Conservation (phyloP, 2,113 vertebrate genomes). For the Serinus canaria region DNA sequence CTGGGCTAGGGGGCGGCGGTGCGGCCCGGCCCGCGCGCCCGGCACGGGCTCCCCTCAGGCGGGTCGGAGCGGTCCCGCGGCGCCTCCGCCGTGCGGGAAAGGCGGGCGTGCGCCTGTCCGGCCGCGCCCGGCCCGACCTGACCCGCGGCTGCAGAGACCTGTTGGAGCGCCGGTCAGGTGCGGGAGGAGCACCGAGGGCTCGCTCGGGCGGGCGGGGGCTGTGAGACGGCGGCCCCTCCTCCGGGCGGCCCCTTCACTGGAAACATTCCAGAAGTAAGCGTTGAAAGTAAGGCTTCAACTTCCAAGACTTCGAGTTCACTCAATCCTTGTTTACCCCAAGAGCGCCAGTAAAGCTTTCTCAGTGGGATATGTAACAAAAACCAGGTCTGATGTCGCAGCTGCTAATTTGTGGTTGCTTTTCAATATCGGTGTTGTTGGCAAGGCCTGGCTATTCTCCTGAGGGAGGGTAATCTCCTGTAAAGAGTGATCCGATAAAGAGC, state of each 20-base stretch:
- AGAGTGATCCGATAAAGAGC: background rate
- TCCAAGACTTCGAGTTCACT: background rate
- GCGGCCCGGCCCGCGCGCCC: background rate
- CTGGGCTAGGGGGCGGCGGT: too few species aligned
- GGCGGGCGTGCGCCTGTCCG: background rate
- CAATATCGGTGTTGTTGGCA: fast-evolving
- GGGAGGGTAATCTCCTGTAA: background rate
- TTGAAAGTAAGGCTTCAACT: fast-evolving
- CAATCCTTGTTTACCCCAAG: fast-evolving
- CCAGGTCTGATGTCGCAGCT: fast-evolving
- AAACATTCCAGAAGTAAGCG: background rate
- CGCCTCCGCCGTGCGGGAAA: too few species aligned
- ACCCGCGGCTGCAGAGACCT: background rate
- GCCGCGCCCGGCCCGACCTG: background rate
- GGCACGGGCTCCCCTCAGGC: background rate
- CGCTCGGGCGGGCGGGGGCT: background rate
- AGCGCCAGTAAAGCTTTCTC: background rate
- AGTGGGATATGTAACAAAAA: background rate
- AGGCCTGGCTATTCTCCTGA: fast-evolving
- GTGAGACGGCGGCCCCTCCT: background rate
- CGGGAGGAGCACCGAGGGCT: background rate
- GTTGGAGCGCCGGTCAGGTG: fast-evolving
- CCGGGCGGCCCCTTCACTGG: background rate
- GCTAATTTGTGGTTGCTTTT: background rate
- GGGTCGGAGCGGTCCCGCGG: background rate